Conservation (phyloP, 1,140 invertebrate genomes). For the Orius laevigatus region DNA sequence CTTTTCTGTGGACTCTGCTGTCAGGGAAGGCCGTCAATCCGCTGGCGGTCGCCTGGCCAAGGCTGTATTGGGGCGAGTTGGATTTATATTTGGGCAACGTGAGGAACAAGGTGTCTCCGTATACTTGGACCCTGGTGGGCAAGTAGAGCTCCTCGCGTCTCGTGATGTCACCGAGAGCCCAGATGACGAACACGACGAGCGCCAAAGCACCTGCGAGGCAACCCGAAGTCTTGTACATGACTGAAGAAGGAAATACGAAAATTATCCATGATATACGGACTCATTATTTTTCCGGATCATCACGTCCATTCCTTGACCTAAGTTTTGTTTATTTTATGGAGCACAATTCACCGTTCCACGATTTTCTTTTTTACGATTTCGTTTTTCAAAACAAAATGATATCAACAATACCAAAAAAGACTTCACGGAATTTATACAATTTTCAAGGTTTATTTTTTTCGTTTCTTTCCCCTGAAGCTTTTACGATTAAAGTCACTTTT, state of each 20-base stretch:
- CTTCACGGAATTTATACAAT: no score
- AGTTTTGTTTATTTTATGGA: neutral
- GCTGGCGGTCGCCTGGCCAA: slow-evolving; percentile 29
- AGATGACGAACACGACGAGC: neutral
- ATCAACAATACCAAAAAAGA: no score
- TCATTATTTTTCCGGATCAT: neutral
- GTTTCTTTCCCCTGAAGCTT: no score
- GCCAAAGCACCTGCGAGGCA: neutral
- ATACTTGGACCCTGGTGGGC: slow-evolving; percentile 7
- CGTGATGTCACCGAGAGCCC: neutral
- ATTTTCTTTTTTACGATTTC: neutral
- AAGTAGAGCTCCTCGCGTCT: slow-evolving; percentile 1
- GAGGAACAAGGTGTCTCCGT: slow-evolving; percentile 3
- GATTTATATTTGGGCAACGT: slow-evolving; percentile 8
- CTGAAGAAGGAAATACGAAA: neutral
- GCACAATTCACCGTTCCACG: neutral
- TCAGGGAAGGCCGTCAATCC: slow-evolving; percentile 37
- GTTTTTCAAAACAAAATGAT: no score
- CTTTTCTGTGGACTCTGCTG: slow-evolving; percentile 43
- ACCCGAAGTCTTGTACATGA: slow-evolving; percentile 7
- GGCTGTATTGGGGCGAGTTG: slow-evolving; percentile 36
- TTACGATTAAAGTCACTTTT: no score
- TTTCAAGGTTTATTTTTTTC: no score
- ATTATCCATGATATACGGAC: neutral
- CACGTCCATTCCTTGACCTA: slow-evolving; percentile 2